Conservation (phyloP, 2,888 invertebrate genomes). For the Lasioglossum morio region DNA sequence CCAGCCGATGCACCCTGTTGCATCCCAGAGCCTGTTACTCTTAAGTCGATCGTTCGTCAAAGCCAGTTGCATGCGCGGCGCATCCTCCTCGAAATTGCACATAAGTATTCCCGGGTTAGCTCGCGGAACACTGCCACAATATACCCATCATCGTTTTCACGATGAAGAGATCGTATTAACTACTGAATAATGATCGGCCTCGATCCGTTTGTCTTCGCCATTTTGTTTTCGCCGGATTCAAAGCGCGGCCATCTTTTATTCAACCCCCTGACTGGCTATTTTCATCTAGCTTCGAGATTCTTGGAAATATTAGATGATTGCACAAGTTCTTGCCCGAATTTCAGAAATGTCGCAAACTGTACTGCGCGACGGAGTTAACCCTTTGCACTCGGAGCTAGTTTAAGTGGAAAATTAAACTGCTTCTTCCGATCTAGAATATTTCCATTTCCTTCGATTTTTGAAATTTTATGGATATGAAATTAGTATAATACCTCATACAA, state of each 20-base stretch:
- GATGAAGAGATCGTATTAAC: not conserved
- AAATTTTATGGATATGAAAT: too few species aligned
- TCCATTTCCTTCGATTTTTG: too few species aligned
- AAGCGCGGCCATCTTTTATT: not conserved
- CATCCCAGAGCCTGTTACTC: conserved; percentile 7
- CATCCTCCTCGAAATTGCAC: conserved; percentile 3
- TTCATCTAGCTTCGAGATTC: too few species aligned
- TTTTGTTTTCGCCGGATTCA: not conserved
- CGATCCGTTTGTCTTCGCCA: not conserved
- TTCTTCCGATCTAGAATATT: too few species aligned
- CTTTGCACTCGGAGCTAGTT: too few species aligned
- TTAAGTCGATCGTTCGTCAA: conserved; percentile 21
- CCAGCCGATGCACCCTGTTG: not conserved
- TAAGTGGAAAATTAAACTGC: too few species aligned
- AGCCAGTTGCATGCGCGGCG: conserved; percentile 6
- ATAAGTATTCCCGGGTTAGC: conserved; percentile 1
- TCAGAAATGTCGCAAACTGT: too few species aligned
- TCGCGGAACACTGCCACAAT: not conserved
- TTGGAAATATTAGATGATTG: too few species aligned
- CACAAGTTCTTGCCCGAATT: too few species aligned
- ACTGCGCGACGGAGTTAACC: too few species aligned
- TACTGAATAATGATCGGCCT: not conserved
- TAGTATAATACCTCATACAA: too few species aligned
- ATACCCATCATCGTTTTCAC: conserved; percentile 2
- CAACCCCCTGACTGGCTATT: not conserved